phyloP scores from a whole-genome alignment of 2,113 vertebrate genomes.

The Taxidea taxus region DNA sequence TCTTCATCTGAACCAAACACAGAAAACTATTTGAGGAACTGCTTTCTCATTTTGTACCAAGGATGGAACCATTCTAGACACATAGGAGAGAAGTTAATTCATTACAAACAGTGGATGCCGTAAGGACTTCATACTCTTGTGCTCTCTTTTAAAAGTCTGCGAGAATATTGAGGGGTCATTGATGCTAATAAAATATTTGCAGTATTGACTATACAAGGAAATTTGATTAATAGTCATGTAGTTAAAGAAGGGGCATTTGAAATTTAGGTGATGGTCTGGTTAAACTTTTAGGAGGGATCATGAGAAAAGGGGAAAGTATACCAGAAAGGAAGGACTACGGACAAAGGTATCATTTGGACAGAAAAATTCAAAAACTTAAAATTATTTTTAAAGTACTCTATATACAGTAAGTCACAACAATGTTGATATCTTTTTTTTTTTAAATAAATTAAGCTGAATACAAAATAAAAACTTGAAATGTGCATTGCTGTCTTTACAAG shows the following conservation, averaged over 20 bases:
- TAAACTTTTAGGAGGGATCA: conserved; percentile 1
- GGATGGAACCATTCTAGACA: neutral
- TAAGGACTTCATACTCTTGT: neutral
- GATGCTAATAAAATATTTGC: conserved; percentile 23
- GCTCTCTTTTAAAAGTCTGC: neutral
- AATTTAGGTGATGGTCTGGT: neutral
- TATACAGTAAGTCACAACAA: neutral
- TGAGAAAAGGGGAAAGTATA: neutral
- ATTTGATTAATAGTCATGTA: neutral
- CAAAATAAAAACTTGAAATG: conserved; percentile 69
- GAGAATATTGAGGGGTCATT: neutral
- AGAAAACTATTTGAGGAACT: conserved; percentile 8
- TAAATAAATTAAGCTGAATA: conserved; percentile 41
- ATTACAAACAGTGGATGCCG: neutral
- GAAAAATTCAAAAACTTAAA: neutral
- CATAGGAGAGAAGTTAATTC: neutral
- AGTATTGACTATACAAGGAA: neutral
- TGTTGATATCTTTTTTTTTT: conserved; percentile 11
- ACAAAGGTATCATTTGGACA: neutral
- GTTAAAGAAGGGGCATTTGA: conserved; percentile 22
- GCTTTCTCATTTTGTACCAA: neutral
- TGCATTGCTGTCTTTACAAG: conserved; percentile 79
- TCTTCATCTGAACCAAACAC: neutral
- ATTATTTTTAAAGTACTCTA: neutral
- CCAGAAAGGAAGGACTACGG: neutral